Percentiles rank a stretch among this genome's conserved stretches.
Conservation (phyloP, 2,888 invertebrate species). For the Cheilosia grossa region DNA sequence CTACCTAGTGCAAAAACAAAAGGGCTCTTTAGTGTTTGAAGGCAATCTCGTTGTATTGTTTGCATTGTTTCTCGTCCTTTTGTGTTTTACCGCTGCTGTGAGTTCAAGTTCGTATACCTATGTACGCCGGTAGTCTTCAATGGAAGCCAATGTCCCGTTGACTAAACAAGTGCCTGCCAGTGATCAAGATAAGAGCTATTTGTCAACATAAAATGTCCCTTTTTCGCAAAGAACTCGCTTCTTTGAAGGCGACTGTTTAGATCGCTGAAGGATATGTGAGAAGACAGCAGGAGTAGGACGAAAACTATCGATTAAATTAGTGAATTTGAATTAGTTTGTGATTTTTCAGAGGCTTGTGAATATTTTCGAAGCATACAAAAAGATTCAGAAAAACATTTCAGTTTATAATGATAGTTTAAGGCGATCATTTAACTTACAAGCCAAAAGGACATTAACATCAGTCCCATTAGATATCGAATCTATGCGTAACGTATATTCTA, state of each 20-base stretch:
- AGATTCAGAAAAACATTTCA: no score
- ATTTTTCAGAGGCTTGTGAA: no score
- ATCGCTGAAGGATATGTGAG: not conserved
- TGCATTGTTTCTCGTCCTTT: slow-evolving; percentile 56
- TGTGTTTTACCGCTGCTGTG: slow-evolving; percentile 64
- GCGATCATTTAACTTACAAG: no score
- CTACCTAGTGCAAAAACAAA: slow-evolving; percentile 68
- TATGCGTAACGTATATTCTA: no score
- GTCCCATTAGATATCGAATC: no score
- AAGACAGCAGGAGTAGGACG: not conserved
- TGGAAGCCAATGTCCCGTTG: slow-evolving; percentile 61
- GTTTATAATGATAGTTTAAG: no score
- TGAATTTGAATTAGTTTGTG: no score
- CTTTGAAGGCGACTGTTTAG: not conserved
- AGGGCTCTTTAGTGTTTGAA: slow-evolving; percentile 52
- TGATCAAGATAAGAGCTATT: slow-evolving; percentile 64
- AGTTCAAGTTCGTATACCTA: not conserved
- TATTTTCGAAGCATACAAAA: no score
- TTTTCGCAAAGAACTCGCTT: slow-evolving; percentile 16
- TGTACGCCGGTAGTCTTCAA: slow-evolving; percentile 40
- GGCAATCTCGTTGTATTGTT: slow-evolving; percentile 56
- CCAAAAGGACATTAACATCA: no score
- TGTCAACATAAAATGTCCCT: slow-evolving; percentile 61
- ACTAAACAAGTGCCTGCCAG: slow-evolving; percentile 61
- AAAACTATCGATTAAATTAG: not conserved